These are phyloP conservation scores for Sinocyclocheilus anshuiensis DNA, from an alignment of 2,113 vertebrate genomes.

Conservation along the genomic window DNA sequence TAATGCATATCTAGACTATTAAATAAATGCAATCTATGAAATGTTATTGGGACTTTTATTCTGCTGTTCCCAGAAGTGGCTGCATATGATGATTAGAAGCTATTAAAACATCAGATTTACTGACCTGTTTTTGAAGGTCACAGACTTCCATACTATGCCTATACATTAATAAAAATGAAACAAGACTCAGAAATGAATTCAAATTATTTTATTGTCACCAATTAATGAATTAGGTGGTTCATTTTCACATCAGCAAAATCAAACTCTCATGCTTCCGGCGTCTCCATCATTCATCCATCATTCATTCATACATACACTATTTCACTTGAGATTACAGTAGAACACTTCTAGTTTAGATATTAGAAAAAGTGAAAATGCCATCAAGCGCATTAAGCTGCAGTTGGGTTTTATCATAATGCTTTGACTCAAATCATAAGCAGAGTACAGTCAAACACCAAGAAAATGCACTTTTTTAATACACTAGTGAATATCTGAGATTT, in stretches of 20 bases:
- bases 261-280: background rate
- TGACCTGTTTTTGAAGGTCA: background rate
- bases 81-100: background rate
- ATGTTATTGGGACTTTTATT: background rate
- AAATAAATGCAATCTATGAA: background rate
- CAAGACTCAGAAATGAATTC: background rate
- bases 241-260: background rate
- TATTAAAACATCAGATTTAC: background rate
- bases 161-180: background rate
- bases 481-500: background rate
- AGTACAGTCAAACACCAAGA: background rate
- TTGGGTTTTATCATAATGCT: background rate
- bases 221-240: background rate
- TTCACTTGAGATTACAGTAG: conserved; percentile 1
- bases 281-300: background rate
- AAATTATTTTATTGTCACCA: conserved; percentile 28
- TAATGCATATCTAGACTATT: background rate
- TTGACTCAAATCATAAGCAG: background rate
- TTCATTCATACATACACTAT: background rate
- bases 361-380: conserved; percentile 13
- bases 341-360: conserved; percentile 8
- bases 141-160: no score
- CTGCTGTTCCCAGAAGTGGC: background rate
- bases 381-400: background rate
- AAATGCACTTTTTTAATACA: background rate